Conservation (phyloP, 2,888 invertebrate genomes). For the Biston betularia region DNA sequence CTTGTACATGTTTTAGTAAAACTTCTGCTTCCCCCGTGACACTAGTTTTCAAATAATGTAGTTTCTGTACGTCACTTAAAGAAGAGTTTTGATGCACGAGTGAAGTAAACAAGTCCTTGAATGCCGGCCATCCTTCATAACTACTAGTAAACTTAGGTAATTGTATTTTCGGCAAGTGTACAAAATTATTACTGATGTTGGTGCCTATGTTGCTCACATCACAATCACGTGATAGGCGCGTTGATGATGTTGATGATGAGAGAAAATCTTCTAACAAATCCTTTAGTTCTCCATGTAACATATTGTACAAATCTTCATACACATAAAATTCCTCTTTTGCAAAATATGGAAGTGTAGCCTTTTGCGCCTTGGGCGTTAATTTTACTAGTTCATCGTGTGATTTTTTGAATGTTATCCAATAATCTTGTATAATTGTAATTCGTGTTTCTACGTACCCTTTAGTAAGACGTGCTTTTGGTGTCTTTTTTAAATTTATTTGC, state of each 20-base stretch:
- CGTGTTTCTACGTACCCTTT: constrained; percentile 1
- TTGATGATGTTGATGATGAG: background rate
- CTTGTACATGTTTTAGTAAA: background rate
- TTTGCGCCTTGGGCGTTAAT: background rate
- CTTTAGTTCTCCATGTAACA: background rate
- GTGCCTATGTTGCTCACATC: background rate
- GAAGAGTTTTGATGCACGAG: background rate
- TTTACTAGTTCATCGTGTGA: background rate
- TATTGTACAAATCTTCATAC: background rate
- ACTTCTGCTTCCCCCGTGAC: background rate
- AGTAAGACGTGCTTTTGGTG: background rate
- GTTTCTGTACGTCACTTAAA: constrained; percentile 1
- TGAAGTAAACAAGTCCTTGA: background rate
- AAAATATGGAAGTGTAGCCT: background rate
- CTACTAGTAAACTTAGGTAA: background rate
- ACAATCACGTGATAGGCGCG: background rate
- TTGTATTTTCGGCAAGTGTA: background rate
- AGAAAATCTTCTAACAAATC: background rate
- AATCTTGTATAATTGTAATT: background rate
- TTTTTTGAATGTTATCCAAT: background rate
- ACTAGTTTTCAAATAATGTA: background rate
- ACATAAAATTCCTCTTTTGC: background rate
- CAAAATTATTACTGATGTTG: background rate
- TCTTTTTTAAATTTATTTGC: background rate
- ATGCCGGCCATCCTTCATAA: constrained; percentile 1